phyloP scores from a whole-genome alignment of 2,797 vertebrate species.

The Tapera naevia region DNA sequence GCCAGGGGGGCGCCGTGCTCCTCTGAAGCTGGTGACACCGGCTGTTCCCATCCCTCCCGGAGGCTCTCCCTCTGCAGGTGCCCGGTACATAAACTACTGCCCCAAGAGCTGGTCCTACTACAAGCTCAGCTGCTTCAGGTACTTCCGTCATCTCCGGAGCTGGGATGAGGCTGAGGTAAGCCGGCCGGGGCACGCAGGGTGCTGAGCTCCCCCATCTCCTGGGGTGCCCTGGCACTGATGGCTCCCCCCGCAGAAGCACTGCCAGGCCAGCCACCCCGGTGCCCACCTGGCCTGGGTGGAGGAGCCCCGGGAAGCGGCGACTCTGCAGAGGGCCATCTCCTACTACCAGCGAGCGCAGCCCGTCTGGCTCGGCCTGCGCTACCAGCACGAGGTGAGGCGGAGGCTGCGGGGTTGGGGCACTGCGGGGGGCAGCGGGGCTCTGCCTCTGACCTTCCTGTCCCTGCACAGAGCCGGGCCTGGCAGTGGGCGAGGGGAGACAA shows the following conservation, averaged over 20 bases:
- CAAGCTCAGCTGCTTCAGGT: slow-evolving; percentile 62
- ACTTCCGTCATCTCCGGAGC: slow-evolving; percentile 29
- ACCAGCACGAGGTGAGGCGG: slow-evolving; percentile 15
- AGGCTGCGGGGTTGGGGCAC: rapidly evolving
- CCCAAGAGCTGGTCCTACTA: slow-evolving; percentile 65
- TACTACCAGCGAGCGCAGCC: slow-evolving; percentile 57
- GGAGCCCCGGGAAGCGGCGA: neutral
- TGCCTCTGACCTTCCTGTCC: neutral
- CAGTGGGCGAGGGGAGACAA: slow-evolving; percentile 48
- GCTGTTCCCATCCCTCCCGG: neutral
- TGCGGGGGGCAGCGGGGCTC: rapidly evolving
- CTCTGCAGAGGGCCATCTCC: neutral
- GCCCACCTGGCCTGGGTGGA: slow-evolving; percentile 70
- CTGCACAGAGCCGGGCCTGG: slow-evolving; percentile 60
- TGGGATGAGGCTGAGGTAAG: slow-evolving; percentile 75
- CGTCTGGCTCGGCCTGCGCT: slow-evolving; percentile 70
- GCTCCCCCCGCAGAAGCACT: slow-evolving; percentile 37
- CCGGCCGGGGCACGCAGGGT: rapidly evolving
- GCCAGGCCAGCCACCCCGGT: neutral
- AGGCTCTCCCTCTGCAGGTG: neutral
- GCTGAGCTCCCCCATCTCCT: rapidly evolving
- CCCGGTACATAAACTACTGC: slow-evolving; percentile 21
- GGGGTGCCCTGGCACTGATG: neutral
- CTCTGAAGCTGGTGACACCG: rapidly evolving
- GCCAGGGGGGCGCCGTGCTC: rapidly evolving